Conservation (phyloP, 2,113 vertebrate genomes). For the Siniperca knerii region DNA sequence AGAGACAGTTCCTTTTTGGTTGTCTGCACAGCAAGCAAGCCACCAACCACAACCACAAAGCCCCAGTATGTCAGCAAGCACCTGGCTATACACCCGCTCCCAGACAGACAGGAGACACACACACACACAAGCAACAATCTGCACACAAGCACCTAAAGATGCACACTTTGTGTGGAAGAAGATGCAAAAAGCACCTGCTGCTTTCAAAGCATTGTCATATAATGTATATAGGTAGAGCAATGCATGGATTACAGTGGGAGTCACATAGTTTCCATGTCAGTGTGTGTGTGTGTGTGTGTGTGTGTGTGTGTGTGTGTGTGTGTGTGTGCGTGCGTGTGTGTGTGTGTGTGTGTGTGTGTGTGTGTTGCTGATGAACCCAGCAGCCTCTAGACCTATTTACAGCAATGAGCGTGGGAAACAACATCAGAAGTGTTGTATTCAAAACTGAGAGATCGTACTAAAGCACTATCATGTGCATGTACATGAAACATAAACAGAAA, state of each 20-base stretch:
- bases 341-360: constrained; percentile 20
- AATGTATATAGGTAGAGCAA: constrained; percentile 26
- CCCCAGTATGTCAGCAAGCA: constrained; percentile 83
- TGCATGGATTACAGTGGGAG: constrained; percentile 45
- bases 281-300: background rate
- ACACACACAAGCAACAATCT: constrained; percentile 46
- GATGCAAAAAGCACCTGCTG: constrained; percentile 59
- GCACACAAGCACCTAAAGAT: constrained; percentile 48
- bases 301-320: constrained; percentile 13
- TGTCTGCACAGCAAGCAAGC: constrained; percentile 82
- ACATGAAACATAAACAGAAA: constrained; percentile 15
- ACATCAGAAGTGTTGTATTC: constrained; percentile 60
- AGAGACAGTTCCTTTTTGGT: constrained; percentile 82
- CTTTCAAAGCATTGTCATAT: constrained; percentile 23
- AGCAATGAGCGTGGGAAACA: constrained; percentile 82
- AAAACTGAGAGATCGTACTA: constrained; percentile 44
- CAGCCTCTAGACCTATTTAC: constrained; percentile 73
- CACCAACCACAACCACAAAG: constrained; percentile 86
- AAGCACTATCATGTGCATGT: constrained; percentile 21
- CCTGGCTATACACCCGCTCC: constrained; percentile 79
- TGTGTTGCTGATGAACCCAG: constrained; percentile 36
- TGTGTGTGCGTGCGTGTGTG: constrained; percentile 8
- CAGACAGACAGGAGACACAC: constrained; percentile 70
- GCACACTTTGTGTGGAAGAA: constrained; percentile 48
- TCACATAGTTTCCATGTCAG: constrained; percentile 2